Percentiles rank a stretch among this genome's conserved stretches.
Conservation (phyloP, 2,888 invertebrate species). For the Cotesia congregata region DNA sequence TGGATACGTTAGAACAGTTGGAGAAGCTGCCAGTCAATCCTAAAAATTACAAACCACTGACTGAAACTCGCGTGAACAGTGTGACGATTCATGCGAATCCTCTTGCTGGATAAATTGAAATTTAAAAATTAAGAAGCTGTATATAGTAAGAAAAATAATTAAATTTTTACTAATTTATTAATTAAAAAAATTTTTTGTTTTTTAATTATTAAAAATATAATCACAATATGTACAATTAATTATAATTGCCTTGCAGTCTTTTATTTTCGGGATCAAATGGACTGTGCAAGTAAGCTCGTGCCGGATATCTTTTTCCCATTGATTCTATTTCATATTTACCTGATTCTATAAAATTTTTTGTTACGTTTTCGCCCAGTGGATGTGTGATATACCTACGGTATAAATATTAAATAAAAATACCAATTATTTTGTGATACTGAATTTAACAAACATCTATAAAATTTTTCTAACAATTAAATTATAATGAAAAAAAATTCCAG, state of each 20-base stretch:
- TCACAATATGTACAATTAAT: constrained; percentile 29
- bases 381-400: constrained; percentile 72
- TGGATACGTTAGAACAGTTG: constrained; percentile 94
- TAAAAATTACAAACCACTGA: constrained; percentile 90
- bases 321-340: constrained; percentile 87
- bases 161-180: neutral
- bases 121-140: constrained; percentile 18
- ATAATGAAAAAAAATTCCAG: too few relatives aligned
- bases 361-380: constrained; percentile 75
- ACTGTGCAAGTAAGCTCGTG: constrained; percentile 79
- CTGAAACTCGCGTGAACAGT: constrained; percentile 88
- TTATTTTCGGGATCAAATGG: constrained; percentile 88
- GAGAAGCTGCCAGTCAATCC: constrained; percentile 96
- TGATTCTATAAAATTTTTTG: constrained; percentile 77
- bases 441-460: too few relatives aligned
- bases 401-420: too few relatives aligned
- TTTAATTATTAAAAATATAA: constrained; percentile 19
- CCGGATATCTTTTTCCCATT: constrained; percentile 81
- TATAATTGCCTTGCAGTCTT: constrained; percentile 77
- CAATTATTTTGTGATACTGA: too few relatives aligned
- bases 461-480: too few relatives aligned
- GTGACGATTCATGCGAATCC: constrained; percentile 99
- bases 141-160: constrained; percentile 21
- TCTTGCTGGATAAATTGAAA: constrained; percentile 78
- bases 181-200: constrained; percentile 35